Conservation (phyloP, 1,140 invertebrate species). For the Melanaphis sacchari region DNA sequence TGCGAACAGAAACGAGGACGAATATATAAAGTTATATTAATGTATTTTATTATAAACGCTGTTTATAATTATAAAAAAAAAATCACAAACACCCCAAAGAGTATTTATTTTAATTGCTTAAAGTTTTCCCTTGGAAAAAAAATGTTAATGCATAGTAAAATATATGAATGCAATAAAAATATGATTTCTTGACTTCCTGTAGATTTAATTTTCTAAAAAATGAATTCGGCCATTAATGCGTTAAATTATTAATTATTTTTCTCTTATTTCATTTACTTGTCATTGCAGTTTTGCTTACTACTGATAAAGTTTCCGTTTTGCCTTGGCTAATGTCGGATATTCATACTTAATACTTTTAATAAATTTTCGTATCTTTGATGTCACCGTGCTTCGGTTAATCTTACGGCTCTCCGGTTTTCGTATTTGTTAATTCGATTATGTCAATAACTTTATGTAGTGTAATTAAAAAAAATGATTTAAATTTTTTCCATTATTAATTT, state of each 20-base stretch:
- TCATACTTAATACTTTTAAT: neutral
- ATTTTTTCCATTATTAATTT: neutral
- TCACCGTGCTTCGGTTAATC: neutral
- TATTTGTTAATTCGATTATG: neutral
- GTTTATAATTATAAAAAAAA: conserved; percentile 1
- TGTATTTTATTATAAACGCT: neutral
- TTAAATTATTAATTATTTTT: conserved; percentile 14
- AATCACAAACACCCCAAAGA: neutral
- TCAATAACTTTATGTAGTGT: neutral
- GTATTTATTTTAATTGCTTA: conserved; percentile 1
- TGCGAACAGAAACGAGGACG: neutral
- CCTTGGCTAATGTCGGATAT: neutral
- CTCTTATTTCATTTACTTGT: neutral
- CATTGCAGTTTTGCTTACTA: neutral
- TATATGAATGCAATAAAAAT: neutral
- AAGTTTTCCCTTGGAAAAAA: neutral
- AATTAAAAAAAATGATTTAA: neutral
- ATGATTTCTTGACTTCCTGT: neutral
- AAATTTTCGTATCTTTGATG: neutral
- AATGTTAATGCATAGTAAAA: neutral
- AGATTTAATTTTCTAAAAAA: conserved; percentile 2
- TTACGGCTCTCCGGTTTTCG: neutral
- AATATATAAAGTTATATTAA: neutral
- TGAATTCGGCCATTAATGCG: neutral
- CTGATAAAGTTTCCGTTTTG: neutral